Percentiles rank a stretch among this genome's conserved stretches.
Conservation (phyloP, 1,140 invertebrate species). For the Saccostrea cuccullata region DNA sequence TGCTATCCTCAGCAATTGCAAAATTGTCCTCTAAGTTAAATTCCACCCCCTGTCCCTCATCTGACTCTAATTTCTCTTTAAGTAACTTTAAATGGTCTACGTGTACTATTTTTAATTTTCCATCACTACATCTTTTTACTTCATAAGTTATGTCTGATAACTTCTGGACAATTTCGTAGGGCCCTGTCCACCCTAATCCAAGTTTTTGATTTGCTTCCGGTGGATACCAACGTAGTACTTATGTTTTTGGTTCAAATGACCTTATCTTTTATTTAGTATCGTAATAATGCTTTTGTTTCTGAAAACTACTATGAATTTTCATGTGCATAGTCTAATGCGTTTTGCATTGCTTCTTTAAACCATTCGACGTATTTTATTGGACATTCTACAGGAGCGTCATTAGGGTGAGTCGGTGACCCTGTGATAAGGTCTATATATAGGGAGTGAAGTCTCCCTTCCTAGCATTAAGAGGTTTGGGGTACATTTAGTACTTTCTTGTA, state of each 20-base stretch:
- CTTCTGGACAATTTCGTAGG: constrained; percentile 31
- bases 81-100: no score
- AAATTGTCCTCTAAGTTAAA: no score
- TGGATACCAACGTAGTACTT: no score
- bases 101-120: no score
- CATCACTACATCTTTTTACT: neutral
- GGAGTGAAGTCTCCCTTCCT: neutral
- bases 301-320: neutral
- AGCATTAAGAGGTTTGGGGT: neutral
- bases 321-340: neutral
- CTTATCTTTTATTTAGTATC: no score
- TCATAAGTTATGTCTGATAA: constrained; percentile 30
- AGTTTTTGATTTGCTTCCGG: no score
- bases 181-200: neutral
- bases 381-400: neutral
- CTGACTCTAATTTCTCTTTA: no score
- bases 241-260: no score
- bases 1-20: no score
- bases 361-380: neutral
- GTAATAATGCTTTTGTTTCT: no score
- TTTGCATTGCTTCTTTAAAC: neutral
- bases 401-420: neutral
- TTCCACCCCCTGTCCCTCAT: no score
- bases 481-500: constrained; percentile 15
- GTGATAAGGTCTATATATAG: neutral